These are phyloP conservation scores for Brachionus rotundiformis DNA, from an alignment of 1,140 invertebrate genomes.

Conservation along the genomic window DNA sequence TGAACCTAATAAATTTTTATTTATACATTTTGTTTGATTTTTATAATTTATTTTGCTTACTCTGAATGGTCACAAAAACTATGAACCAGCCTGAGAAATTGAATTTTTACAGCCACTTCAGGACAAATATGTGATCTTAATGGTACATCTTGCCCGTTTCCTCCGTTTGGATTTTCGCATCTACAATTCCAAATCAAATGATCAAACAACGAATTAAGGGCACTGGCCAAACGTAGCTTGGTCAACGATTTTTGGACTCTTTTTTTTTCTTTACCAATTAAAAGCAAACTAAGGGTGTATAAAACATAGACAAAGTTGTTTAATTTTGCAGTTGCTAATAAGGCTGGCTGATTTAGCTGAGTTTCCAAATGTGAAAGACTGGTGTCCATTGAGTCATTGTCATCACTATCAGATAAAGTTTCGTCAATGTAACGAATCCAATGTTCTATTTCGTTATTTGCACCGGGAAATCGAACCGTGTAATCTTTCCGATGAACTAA, in stretches of 20 bases:
- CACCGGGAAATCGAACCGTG: slow-evolving; percentile 29
- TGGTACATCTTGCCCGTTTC: slow-evolving; percentile 64
- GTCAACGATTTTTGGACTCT: slow-evolving; percentile 65
- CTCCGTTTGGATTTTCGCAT: slow-evolving; percentile 59
- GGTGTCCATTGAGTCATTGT: slow-evolving; percentile 56
- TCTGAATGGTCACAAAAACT: slow-evolving; percentile 67
- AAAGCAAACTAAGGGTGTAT: slow-evolving; percentile 64
- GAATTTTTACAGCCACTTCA: slow-evolving; percentile 66
- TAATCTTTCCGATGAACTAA: slow-evolving; percentile 42
- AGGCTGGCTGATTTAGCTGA: slow-evolving; percentile 57
- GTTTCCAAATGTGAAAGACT: neutral
- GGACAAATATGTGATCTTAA: slow-evolving; percentile 64
- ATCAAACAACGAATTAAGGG: slow-evolving; percentile 65
- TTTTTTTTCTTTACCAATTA: slow-evolving; percentile 65
- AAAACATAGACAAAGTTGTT: slow-evolving; percentile 65
- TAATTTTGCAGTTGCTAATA: slow-evolving; percentile 62
- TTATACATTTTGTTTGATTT: neutral
- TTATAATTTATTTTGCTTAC: slow-evolving; percentile 54
- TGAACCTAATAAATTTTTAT: slow-evolving; percentile 60
- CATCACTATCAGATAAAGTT: slow-evolving; percentile 61
- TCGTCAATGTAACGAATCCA: slow-evolving; percentile 54
- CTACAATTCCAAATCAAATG: slow-evolving; percentile 65
- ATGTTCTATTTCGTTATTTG: slow-evolving; percentile 49
- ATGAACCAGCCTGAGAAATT: slow-evolving; percentile 65
- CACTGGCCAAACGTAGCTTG: slow-evolving; percentile 63